Conservation (phyloP, 92 coral and sea anemone species). For the Porites evermanni region DNA sequence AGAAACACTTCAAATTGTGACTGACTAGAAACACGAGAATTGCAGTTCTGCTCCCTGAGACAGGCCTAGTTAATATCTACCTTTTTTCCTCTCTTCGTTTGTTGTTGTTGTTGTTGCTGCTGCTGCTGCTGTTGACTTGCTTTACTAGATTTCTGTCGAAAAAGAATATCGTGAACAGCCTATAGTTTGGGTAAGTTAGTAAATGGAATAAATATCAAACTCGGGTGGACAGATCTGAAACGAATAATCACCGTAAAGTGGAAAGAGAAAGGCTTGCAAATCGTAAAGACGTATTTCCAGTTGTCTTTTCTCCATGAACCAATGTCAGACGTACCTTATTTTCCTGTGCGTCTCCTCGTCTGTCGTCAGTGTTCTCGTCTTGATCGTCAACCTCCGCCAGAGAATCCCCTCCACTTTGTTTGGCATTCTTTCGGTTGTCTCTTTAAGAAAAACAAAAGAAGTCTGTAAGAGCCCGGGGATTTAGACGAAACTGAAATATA, state of each 20-base stretch:
- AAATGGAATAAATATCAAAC: too few species aligned
- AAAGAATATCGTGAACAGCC: background rate
- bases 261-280: too few species aligned
- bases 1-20: too few species aligned
- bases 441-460: background rate
- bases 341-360: conserved; percentile 3
- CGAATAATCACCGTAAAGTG: too few species aligned
- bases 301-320: too few species aligned
- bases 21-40: too few species aligned
- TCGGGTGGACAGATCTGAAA: too few species aligned
- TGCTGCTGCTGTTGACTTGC: conserved; percentile 14
- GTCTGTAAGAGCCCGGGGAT: too few species aligned
- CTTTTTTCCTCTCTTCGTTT: conserved; percentile 66
- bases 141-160: conserved; percentile 4
- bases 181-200: background rate
- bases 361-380: conserved; percentile 32
- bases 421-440: conserved; percentile 38
- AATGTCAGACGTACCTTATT: conserved; percentile 39
- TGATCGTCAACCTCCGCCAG: conserved; percentile 10
- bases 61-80: conserved; percentile 12
- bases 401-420: conserved; percentile 8
- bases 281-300: too few species aligned
- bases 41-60: background rate
- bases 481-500: too few species aligned
- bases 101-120: conserved; percentile 52